Base-by-base conservation (phyloP, 2,797 vertebrate genomes). In the Telmatherina bonti region DNA sequence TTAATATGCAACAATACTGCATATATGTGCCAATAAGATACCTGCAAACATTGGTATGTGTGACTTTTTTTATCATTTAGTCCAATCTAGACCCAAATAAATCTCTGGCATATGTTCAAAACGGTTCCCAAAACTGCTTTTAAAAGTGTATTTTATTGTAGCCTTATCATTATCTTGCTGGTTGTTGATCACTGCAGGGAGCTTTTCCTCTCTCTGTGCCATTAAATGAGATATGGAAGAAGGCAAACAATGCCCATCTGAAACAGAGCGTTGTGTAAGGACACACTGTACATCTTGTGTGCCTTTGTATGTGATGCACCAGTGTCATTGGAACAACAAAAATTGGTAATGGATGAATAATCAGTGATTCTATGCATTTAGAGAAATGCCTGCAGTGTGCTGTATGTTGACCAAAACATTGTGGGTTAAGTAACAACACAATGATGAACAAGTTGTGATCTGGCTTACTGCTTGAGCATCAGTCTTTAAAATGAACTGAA, bases 401-500 rank as follows among this genome's bases (percentile, higher is more conserved):
- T 31, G 30, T 1, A 53, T 66, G 53, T 66, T 49, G 26, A 52
- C 67, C 60, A 27, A 67, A 31, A 24, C 22, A 76, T 60, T 2
- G 26, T 69, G 68, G 84, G 72, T 80, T 53, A 67, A 74, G 79
- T 60, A 63, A 58, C 65, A 68, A 81, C 47, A 62, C 43, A 74
- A 75, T 79, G 57, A 65, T 62, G 62, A 78, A 73, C 56, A 58
- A 41, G 55, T 64, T 15, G 72, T 61, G 59, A 51, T 54, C 64
- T 35, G 35, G 62, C 67, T 80, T 24, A 11, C 24, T 41, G 57
- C 66, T 68, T 49, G 43, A 66, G 69, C 78, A 63, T 79, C 64
- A 85, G 77, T 85, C 76, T 81, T 81, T 69, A 76, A 66, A 64
- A 62, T 33, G 16, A 58, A 69, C 62, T 47, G 2, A 70, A 70